These are phyloP conservation scores for Trisateles emortualis DNA, from an alignment of 2,888 invertebrate species.

Conservation along the genomic window DNA sequence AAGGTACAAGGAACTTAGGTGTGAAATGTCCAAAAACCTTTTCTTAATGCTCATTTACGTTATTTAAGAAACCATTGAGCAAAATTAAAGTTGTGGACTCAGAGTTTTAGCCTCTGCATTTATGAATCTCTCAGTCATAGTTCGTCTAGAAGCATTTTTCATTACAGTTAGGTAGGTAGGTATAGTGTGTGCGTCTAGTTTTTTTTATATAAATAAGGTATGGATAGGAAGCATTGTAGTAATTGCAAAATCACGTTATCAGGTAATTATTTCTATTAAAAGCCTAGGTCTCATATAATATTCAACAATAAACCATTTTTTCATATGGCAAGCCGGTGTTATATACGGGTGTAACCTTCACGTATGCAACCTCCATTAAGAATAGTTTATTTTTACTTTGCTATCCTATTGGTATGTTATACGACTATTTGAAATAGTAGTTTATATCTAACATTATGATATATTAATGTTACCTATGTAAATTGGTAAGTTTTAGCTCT, in stretches of 20 bases:
- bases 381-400: constrained; percentile 35
- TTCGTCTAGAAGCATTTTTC: too few species aligned
- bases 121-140: too few species aligned
- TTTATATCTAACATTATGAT: constrained; percentile 21
- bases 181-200: too few species aligned
- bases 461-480: constrained; percentile 26
- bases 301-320: constrained; percentile 7
- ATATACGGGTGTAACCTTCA: constrained; percentile 45
- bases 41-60: too few species aligned
- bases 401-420: constrained; percentile 23
- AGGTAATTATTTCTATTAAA: constrained; percentile 4
- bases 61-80: too few species aligned
- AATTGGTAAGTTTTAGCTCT: background rate
- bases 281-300: constrained; percentile 4
- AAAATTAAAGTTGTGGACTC: too few species aligned
- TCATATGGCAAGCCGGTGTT: background rate
- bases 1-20: too few species aligned
- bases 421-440: constrained; percentile 16
- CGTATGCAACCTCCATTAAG: constrained; percentile 25
- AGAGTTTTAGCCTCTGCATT: too few species aligned
- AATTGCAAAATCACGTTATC: background rate
- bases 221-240: background rate
- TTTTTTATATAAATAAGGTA: background rate
- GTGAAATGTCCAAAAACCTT: too few species aligned
- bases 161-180: too few species aligned